Evolutionary conservation across 1,140 invertebrate species (phyloP), one percentile per base, ranked within the genome.

Genomic region (Daktulosphaira vitifoliae): DNA sequence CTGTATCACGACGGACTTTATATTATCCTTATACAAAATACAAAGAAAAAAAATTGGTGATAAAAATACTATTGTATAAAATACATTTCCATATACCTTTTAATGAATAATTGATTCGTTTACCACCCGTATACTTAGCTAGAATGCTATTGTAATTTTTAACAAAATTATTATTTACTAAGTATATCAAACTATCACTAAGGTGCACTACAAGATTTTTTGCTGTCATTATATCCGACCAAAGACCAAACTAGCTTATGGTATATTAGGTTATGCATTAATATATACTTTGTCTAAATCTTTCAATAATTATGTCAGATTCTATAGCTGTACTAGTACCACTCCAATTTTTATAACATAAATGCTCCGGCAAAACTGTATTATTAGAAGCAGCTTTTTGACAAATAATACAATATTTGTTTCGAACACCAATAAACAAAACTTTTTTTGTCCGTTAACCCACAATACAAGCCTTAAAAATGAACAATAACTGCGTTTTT

Each of bases 181-280:
- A n/a, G n/a, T n/a, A n/a, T n/a, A n/a, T n/a, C n/a, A n/a, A n/a
- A n/a, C n/a, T n/a, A n/a, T n/a, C n/a, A n/a, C n/a, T n/a, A n/a
- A n/a, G n/a, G n/a, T n/a, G n/a, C n/a, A n/a, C n/a, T n/a, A n/a
- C n/a, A n/a, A n/a, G n/a, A n/a, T n/a, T n/a, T n/a, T n/a, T n/a
- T n/a, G n/a, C n/a, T n/a, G n/a, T n/a, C n/a, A n/a, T n/a, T n/a
- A n/a, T n/a, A n/a, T n/a, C n/a, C n/a, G n/a, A 26, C 48, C 48
- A 50, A 26, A 50, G 15, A 26, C 48, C 48, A 26, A 44, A 75
- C 68, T 22, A 73, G 42, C 23, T 65, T 69, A 46, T 69, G 66
- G 49, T 54, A 54, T 15, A 37, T 54, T 23, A 54, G 29, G 20
- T 39, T 39, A 54, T 54, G 23, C 16, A 26, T 23, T 39, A n/a